Evolutionary conservation across 2,888 invertebrate genomes (phyloP).

Genomic region (Catocala sponsa): DNA sequence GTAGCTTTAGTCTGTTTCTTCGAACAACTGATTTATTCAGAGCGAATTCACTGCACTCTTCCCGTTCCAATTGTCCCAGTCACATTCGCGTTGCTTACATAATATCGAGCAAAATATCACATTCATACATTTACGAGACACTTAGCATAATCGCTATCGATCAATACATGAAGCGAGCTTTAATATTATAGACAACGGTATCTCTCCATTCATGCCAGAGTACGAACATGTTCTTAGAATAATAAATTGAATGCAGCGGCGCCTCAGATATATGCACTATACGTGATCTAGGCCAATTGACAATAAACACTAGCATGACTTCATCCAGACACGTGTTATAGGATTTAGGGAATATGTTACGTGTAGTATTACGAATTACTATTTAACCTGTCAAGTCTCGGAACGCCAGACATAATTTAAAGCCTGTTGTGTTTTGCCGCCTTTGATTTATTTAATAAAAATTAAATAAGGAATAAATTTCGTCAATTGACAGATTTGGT

Average conservation of each 20-base stretch:
- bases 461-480: too few species aligned
- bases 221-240: slow-evolving; percentile 16
- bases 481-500: too few species aligned
- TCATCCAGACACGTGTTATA: slow-evolving; percentile 36
- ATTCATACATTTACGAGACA: neutral
- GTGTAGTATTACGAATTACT: too few species aligned
- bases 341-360: slow-evolving; percentile 24
- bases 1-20: too few species aligned
- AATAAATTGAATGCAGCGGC: slow-evolving; percentile 31
- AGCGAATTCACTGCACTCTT: too few species aligned
- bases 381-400: too few species aligned
- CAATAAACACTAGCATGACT: slow-evolving; percentile 66
- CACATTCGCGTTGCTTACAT: neutral
- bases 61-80: too few species aligned
- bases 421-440: too few species aligned
- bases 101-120: neutral
- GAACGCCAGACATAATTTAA: too few species aligned
- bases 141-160: slow-evolving; percentile 6
- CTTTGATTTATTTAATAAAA: too few species aligned
- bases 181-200: slow-evolving; percentile 5
- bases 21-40: too few species aligned
- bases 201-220: slow-evolving; percentile 2
- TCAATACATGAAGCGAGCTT: neutral
- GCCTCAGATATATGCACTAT: slow-evolving; percentile 56
- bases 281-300: slow-evolving; percentile 70